Base-by-base conservation (phyloP, 2,113 vertebrate species). In the Tinamus guttatus region DNA sequence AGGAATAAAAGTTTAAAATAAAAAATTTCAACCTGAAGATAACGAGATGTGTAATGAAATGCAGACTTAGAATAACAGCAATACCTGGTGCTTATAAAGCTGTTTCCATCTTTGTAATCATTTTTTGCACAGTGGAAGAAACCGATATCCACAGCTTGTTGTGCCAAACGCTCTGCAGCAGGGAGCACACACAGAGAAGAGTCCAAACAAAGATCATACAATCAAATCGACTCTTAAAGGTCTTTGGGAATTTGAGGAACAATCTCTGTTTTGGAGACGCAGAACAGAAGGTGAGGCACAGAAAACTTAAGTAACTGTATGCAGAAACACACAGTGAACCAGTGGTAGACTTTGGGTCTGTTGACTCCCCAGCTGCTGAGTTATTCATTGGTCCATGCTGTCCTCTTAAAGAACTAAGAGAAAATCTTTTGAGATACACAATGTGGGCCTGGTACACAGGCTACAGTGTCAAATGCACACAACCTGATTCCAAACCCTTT, bases 51-150 rank as follows among this genome's bases (percentile, higher is more conserved):
- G n/a, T 52, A 84, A 86, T 49, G 63, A 85, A 81, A 80, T 34
- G 62, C 19, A 79, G 62, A 73, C 71, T 89, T 79, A 89, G 65
- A 91, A 49, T 63, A 93, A 89, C 25, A 87, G 65, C 77, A 81
- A 81, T 76, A 93, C 30, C 49, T 90, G 88, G 22, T 89, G 81
- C 43, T 95, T 86, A 71, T 15, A 93, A 82, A 88, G 87, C 63
- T 81, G 58, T 36, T 79, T 65, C 68, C 45, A 54, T 58, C 4
- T 14, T 65, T 81, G 68, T 21, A 34, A 43, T 4, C 19, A 40
- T 71, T 93, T 91, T 93, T 93, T 54, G 70, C 75, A 76, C 58
- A 70, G 74, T 67, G 91, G n/a, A 77, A 86, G 62, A 92, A 84
- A 84, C 6, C 62, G 81, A 8, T 52, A 65, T 85, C 54, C 67